Conservation (phyloP, 1,140 invertebrate species). For the Pectinophora gossypiella region DNA sequence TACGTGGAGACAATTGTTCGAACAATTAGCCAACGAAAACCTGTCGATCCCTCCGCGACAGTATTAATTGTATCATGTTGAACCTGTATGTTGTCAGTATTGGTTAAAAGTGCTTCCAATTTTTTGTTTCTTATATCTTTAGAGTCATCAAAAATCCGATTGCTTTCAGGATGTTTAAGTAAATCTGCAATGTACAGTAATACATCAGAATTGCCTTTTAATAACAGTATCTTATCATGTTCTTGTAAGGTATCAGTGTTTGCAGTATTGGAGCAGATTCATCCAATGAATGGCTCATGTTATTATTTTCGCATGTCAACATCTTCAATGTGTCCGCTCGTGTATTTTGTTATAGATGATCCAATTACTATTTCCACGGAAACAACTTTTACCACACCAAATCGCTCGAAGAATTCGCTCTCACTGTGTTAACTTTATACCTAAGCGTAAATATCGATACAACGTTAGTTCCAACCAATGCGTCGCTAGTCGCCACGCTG, state of each 20-base stretch:
- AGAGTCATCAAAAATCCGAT: too few species aligned
- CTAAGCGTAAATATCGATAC: conserved; percentile 68
- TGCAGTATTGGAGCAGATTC: background rate
- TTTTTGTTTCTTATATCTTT: too few species aligned
- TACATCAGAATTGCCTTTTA: background rate
- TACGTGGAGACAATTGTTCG: conserved; percentile 61
- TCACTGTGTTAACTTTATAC: conserved; percentile 53
- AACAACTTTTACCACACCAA: conserved; percentile 14
- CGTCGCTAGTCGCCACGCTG: conserved; percentile 48
- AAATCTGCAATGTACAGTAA: too few species aligned
- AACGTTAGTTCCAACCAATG: conserved; percentile 43
- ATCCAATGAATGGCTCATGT: background rate
- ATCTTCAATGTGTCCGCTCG: background rate
- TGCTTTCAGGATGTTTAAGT: too few species aligned
- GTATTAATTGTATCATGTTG: conserved; percentile 5
- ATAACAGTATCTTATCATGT: background rate
- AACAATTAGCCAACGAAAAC: conserved; percentile 38
- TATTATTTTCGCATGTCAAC: background rate
- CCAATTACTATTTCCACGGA: conserved; percentile 5
- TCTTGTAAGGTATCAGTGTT: background rate
- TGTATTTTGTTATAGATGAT: conserved; percentile 8
- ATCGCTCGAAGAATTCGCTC: conserved; percentile 67
- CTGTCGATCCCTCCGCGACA: background rate
- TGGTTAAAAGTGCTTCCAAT: too few species aligned
- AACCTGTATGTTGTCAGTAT: too few species aligned